A percentile compares a stretch with the other conserved stretches of the same genome.
Evolutionary conservation across 2,888 invertebrate species (phyloP).

Genomic region (Oscheius sp.): DNA sequence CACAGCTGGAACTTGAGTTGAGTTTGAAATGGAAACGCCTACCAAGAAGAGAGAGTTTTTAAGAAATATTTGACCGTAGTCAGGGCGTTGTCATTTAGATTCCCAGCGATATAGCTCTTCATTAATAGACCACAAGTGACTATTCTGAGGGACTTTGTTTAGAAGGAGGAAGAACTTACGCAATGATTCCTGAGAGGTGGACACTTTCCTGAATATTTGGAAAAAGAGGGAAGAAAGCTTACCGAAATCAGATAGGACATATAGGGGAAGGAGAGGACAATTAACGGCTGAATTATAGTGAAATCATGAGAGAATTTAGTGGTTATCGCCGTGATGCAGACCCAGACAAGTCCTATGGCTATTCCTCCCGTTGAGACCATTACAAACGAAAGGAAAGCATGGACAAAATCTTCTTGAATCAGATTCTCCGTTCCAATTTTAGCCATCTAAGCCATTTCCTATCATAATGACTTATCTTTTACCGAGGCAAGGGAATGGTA

Average conservation of each 20-base stretch:
- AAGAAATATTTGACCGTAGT: conserved; percentile 82
- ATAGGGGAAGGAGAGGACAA: conserved; percentile 97
- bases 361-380: conserved; percentile 64
- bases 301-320: conserved; percentile 86
- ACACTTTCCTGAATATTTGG: too few relatives aligned
- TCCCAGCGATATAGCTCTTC: conserved; percentile 74
- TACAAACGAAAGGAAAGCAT: conserved; percentile 54
- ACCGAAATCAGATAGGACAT: conserved; percentile 92
- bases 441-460: too few relatives aligned
- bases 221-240: too few relatives aligned
- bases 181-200: conserved; percentile 95
- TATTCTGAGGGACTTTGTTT: conserved; percentile 77
- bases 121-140: conserved; percentile 99
- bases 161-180: conserved; percentile 80
- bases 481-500: conserved; percentile 61
- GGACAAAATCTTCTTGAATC: conserved; percentile 54
- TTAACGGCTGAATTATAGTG: conserved; percentile 94
- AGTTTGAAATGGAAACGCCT: not conserved
- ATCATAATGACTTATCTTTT: too few relatives aligned
- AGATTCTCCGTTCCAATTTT: conserved; percentile 56
- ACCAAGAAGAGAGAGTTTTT: conserved; percentile 92
- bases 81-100: conserved; percentile 58
- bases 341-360: conserved; percentile 59
- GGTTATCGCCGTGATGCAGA: conserved; percentile 53
- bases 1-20: conserved; percentile 76